Evolutionary conservation across 2,888 invertebrate genomes (phyloP).

Genomic region (Oasisia sp.): DNA sequence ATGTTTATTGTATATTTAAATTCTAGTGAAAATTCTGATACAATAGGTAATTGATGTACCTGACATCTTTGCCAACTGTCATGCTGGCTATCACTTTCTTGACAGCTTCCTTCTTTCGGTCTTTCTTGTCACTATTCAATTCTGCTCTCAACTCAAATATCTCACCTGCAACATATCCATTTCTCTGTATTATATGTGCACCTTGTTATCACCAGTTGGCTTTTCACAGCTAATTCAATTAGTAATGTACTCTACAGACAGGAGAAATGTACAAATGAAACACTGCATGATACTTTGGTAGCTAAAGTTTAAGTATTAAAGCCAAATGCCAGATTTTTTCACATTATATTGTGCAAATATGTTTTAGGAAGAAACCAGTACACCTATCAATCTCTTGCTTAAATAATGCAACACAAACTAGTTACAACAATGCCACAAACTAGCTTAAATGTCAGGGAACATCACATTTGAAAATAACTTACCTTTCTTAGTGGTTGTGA

Average conservation of each 20-base stretch:
- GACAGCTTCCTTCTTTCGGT: slow-evolving; percentile 99
- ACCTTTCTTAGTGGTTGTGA: slow-evolving; percentile 98
- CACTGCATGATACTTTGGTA: neutral
- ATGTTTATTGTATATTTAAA: neutral
- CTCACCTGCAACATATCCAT: slow-evolving; percentile 74
- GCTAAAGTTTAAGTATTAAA: slow-evolving; percentile 18
- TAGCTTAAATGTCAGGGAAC: neutral
- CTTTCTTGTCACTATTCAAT: slow-evolving; percentile 98
- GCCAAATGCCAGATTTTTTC: too few relatives aligned
- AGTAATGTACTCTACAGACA: neutral
- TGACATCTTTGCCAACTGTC: slow-evolving; percentile 99
- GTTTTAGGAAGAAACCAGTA: too few relatives aligned
- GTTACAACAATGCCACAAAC: neutral
- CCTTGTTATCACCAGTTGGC: neutral
- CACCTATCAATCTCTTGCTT: too few relatives aligned
- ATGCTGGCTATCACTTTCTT: slow-evolving; percentile 99
- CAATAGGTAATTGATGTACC: slow-evolving; percentile 49
- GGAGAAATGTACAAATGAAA: neutral
- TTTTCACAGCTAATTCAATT: neutral
- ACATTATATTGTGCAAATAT: too few relatives aligned
- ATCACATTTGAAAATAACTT: neutral
- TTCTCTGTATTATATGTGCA: slow-evolving; percentile 1
- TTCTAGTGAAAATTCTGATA: neutral
- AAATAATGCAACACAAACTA: neutral
- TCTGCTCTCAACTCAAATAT: slow-evolving; percentile 99